A percentile compares a stretch with the other conserved stretches of the same genome.
phyloP scores from a whole-genome alignment of 2,797 vertebrate genomes.

The Myotis findleyi region DNA sequence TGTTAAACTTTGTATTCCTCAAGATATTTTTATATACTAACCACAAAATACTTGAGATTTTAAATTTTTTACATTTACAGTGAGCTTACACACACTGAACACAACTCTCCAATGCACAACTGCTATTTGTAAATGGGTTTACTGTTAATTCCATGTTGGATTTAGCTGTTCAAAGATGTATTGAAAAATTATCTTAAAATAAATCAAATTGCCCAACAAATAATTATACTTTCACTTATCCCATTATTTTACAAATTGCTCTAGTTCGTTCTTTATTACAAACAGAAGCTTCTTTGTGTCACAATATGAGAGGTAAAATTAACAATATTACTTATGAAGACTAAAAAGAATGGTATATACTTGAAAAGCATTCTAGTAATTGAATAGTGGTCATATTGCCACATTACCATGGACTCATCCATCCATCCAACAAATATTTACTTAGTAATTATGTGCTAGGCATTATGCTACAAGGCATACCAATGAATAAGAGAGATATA shows the following conservation, averaged over 20 bases:
- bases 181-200: constrained; percentile 1
- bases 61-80: neutral
- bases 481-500: neutral
- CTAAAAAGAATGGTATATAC: neutral
- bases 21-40: neutral
- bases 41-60: constrained; percentile 8
- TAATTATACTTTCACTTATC: neutral
- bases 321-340: neutral
- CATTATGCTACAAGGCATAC: neutral
- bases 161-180: neutral
- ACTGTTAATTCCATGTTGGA: neutral
- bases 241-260: constrained; percentile 3
- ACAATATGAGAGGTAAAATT: neutral
- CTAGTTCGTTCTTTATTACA: constrained; percentile 19
- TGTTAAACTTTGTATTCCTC: neutral
- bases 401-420: neutral
- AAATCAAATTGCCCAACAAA: neutral
- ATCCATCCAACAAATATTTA: neutral
- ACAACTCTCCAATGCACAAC: neutral
- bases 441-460: neutral
- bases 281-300: neutral
- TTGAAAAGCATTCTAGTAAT: neutral
- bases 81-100: neutral
- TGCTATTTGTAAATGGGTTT: neutral
- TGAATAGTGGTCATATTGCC: neutral